Evolutionary conservation across 1,140 invertebrate species (phyloP).

Genomic region (Zaprionus tsacasi): DNA sequence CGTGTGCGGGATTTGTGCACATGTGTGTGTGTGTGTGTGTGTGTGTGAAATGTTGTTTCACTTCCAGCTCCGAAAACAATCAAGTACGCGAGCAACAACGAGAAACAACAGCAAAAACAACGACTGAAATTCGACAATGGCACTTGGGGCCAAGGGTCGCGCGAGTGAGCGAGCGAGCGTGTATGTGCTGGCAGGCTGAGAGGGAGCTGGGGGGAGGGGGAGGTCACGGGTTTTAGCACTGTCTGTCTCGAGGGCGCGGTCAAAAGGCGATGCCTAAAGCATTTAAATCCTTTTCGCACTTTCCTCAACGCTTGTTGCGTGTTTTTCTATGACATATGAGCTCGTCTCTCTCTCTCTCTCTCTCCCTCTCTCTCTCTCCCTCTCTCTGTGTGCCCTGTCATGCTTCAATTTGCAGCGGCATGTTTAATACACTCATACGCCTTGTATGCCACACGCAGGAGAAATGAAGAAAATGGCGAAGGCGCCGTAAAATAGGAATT

Average conservation of each 20-base stretch:
- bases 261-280: conserved; percentile 76
- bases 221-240: neutral
- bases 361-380: neutral
- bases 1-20: conserved; percentile 56
- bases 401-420: conserved; percentile 57
- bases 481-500: conserved; percentile 77
- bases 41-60: conserved; percentile 56
- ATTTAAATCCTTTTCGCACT: conserved; percentile 82
- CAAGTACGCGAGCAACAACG: conserved; percentile 65
- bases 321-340: conserved; percentile 64
- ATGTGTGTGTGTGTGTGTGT: conserved; percentile 23
- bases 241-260: conserved; percentile 40
- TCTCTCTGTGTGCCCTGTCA: conserved; percentile 36
- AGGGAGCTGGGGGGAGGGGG: neutral
- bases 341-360: conserved; percentile 11
- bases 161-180: neutral
- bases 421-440: conserved; percentile 41
- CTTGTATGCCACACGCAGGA: neutral
- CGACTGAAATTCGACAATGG: conserved; percentile 67
- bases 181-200: neutral
- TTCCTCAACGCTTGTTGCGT: conserved; percentile 66
- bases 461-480: conserved; percentile 3
- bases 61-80: conserved; percentile 70
- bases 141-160: conserved; percentile 52
- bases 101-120: conserved; percentile 60